Evolutionary conservation across 2,888 invertebrate genomes (phyloP).

Genomic region (Nephrotoma flavescens): DNA sequence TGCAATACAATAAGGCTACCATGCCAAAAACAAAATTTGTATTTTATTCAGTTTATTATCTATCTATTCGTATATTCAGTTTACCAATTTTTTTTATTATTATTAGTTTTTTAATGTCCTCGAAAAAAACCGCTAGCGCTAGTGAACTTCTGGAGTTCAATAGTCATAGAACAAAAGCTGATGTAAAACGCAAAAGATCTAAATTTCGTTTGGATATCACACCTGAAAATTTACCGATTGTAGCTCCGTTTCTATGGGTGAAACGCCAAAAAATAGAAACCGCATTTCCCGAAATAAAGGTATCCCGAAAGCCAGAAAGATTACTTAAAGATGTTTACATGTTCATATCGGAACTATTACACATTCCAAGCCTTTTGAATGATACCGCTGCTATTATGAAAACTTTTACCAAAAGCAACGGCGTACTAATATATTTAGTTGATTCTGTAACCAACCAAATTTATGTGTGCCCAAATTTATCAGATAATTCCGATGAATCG

Average conservation of each 20-base stretch:
- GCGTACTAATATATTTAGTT: not conserved
- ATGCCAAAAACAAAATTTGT: too few relatives aligned
- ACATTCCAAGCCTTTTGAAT: not conserved
- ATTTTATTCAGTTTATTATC: too few relatives aligned
- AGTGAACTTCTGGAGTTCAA: too few relatives aligned
- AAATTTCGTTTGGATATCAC: not conserved
- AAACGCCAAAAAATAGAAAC: not conserved
- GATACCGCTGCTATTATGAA: not conserved
- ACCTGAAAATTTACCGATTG: not conserved
- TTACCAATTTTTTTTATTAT: too few relatives aligned
- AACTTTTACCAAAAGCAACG: not conserved
- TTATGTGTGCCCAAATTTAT: not conserved
- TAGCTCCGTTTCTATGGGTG: not conserved
- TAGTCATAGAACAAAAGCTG: too few relatives aligned
- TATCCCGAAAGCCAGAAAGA: not conserved
- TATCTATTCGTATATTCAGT: too few relatives aligned
- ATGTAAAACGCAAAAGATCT: not conserved
- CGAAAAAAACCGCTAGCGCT: too few relatives aligned
- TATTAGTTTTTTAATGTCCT: too few relatives aligned
- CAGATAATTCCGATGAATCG: not conserved
- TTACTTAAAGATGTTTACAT: not conserved
- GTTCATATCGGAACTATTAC: not conserved
- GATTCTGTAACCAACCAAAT: conserved; percentile 19
- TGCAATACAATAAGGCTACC: too few relatives aligned
- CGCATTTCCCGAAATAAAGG: not conserved